Base-by-base conservation (phyloP, 2,113 vertebrate species). In the Oxyruncus cristatus region DNA sequence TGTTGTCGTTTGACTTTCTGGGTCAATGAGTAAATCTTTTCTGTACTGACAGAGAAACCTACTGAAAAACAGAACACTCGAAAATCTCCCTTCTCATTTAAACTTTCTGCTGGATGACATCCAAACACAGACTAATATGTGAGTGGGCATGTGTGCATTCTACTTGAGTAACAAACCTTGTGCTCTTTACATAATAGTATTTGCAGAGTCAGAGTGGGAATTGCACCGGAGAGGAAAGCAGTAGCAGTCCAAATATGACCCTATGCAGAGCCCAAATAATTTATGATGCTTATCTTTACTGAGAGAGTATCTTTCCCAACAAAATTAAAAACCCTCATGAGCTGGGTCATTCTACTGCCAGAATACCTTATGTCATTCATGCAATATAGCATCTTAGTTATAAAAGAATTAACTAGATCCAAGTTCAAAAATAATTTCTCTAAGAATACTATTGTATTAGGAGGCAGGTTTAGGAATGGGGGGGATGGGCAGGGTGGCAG, bases 371-470 rank as follows among this genome's bases (percentile, higher is more conserved):
- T 0, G 2, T 52, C 11, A 8, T 18, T 85, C 33, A 84, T 79
- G 22, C 39, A 71, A 76, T n/a, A 84, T 5, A 59, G 18, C 32
- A 37, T 37, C 35, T 66, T 46, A 46, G 58, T 58, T 59, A 58
- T 32, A 83, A 77, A 84, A 80, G 14, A 86, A 83, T 77, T 65
- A 84, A 80, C 50, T 42, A 89, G 81, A 91, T 47, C 37, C n/a
- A 81, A 92, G 28, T 58, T 89, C 59, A 81, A 67, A 88, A 91
- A 39, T 28, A 81, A 87, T 39, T 86, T 46, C 39, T 66, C 3
- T 53, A 66, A 53, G 27, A 88, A 81, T 37, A 41, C 19, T 44
- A 20, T 15, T 42, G 7, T 61, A 87, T 8, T 0, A 0, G 30
- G 30, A 62, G 33, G 17, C 9, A 67, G 5, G 12, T 12, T 50